Conservation (phyloP, 2,888 invertebrate species). For the Diplazon laetatorius region DNA sequence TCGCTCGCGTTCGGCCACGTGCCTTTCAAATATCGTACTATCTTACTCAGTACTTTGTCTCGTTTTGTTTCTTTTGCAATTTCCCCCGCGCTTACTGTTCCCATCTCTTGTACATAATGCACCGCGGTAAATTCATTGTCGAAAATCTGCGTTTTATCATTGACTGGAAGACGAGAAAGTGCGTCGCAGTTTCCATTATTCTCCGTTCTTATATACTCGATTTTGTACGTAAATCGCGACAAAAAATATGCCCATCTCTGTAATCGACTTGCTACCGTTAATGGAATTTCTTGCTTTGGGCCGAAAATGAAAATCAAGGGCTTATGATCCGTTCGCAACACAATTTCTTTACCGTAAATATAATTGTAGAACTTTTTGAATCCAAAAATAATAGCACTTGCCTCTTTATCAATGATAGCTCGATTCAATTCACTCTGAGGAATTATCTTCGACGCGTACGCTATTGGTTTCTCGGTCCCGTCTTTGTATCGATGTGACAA, state of each 20-base stretch:
- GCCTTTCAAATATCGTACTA: constrained; percentile 11
- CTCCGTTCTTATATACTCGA: constrained; percentile 51
- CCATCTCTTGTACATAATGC: constrained; percentile 31
- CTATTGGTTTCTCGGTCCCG: constrained; percentile 54
- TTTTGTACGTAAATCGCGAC: constrained; percentile 55
- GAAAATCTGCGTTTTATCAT: constrained; percentile 37
- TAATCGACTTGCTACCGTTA: constrained; percentile 49
- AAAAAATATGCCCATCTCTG: constrained; percentile 58
- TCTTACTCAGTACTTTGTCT: constrained; percentile 31
- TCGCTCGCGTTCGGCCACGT: constrained; percentile 21
- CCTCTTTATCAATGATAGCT: constrained; percentile 61
- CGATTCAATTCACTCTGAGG: constrained; percentile 53
- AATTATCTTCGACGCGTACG: constrained; percentile 61
- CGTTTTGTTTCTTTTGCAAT: constrained; percentile 36
- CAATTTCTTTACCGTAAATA: constrained; percentile 50
- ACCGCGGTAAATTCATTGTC: constrained; percentile 27
- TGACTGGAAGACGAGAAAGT: constrained; percentile 50
- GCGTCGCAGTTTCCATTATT: constrained; percentile 53
- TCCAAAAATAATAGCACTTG: constrained; percentile 56
- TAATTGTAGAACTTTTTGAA: constrained; percentile 60
- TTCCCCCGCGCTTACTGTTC: constrained; percentile 19
- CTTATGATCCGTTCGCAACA: constrained; percentile 57
- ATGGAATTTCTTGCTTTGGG: constrained; percentile 49
- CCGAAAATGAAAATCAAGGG: constrained; percentile 41
- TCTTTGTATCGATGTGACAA: constrained; percentile 60